Evolutionary conservation across 2,113 vertebrate genomes (phyloP), one percentile per base, ranked within the genome.

Genomic region (Lampris megalopsis): DNA sequence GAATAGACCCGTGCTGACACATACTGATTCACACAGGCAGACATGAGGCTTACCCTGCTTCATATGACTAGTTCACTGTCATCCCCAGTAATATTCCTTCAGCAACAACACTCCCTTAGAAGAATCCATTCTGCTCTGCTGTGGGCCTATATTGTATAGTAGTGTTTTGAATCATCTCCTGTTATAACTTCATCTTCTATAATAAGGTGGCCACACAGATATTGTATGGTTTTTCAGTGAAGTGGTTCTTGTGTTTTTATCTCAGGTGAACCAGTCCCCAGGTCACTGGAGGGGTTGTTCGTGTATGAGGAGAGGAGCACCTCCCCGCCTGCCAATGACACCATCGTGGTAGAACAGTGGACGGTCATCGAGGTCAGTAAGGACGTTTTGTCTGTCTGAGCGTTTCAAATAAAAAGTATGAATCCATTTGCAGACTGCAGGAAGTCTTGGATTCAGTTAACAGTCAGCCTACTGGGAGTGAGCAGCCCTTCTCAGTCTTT

Each of bases 301-400:
- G 94, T 99, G 80, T 99, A 97, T 0, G 98, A 99, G 91, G 98
- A 99, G 90, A 94, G 93, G 66, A 93, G 88, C 86, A 88, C 91
- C 2, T 83, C 91, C 4, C 76, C 93, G 45, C 91, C 93, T 36
- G 96, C 95, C 91, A 98, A 98, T 63, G 97, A 99, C 91, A 96
- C 97, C 66, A 98, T 99, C 45, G 95, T 99, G 13, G 98, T 99
- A 2, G 97, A 99, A 91, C 98, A 99, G 91, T 99, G 97, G 97
- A 99, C 97, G 0, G 93, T 98, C 77, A 96, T 99, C 69, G 97
- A 99, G 96, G 98, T 98, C 88, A 94, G 86, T 2, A 13, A 36
- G 37, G 6, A 37, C 24, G 10, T 59, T 59, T 13, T 63, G 53
- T 52, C 7, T 47, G 35, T 65, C 53, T 50, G 43, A 49, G 41